Conservation (phyloP, 2,888 invertebrate species). For the Amiota communis region DNA sequence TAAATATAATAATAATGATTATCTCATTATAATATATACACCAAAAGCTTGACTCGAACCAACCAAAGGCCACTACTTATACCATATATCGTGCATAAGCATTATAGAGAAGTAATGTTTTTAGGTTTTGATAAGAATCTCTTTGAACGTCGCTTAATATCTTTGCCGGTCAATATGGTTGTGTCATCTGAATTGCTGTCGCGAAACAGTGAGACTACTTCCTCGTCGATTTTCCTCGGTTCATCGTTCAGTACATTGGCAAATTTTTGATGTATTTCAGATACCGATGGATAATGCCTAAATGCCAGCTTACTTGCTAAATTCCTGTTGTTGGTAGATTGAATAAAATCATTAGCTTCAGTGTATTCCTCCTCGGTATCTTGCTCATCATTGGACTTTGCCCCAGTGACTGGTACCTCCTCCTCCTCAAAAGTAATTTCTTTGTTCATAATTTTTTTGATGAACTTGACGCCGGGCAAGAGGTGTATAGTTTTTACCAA, state of each 20-base stretch:
- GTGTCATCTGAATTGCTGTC: background rate
- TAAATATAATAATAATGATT: no score
- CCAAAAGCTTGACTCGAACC: no score
- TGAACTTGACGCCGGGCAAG: no score
- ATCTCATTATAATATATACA: no score
- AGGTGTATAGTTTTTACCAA: no score
- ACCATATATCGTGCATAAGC: no score
- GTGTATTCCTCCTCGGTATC: background rate
- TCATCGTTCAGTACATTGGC: conserved; percentile 1
- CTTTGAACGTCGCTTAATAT: background rate
- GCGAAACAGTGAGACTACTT: background rate
- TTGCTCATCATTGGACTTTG: background rate
- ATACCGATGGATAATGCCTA: background rate
- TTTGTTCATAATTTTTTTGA: no score
- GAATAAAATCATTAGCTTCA: background rate
- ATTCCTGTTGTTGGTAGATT: background rate
- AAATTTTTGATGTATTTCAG: background rate
- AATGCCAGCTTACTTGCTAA: background rate
- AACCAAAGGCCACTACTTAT: no score
- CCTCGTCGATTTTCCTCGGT: conserved; percentile 14
- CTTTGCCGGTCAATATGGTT: background rate
- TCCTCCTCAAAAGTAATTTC: no score
- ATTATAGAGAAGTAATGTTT: no score
- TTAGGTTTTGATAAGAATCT: background rate
- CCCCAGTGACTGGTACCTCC: no score